Evolutionary conservation across 2,113 vertebrate genomes (phyloP).

Genomic region (Cathartes aura): DNA sequence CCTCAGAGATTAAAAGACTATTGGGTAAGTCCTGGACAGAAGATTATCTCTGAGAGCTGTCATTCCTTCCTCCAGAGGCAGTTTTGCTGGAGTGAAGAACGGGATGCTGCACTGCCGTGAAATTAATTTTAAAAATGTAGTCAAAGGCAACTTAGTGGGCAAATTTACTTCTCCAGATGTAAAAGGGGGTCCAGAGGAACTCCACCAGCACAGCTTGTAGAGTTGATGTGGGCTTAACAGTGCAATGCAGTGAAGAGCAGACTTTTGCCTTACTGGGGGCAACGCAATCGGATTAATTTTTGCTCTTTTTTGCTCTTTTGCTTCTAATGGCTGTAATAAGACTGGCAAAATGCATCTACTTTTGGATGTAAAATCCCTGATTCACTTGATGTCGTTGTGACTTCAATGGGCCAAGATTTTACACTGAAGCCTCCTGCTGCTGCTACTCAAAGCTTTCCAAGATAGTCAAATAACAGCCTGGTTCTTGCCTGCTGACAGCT

Average conservation of each 20-base stretch:
- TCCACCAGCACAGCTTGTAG: not conserved
- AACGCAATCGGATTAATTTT: not conserved
- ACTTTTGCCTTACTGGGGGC: not conserved
- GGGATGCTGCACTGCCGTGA: not conserved
- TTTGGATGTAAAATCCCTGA: not conserved
- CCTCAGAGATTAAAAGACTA: not conserved
- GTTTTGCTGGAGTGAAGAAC: not conserved
- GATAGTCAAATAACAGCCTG: not conserved
- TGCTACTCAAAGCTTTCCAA: not conserved
- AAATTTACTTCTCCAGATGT: not conserved
- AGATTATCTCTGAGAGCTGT: not conserved
- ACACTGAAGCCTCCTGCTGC: not conserved
- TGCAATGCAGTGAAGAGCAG: not conserved
- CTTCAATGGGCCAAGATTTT: not conserved
- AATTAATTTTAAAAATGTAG: not conserved
- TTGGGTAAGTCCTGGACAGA: not conserved
- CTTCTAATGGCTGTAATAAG: not conserved
- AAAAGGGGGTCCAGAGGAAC: not conserved
- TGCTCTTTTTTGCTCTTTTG: not conserved
- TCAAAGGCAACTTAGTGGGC: not conserved
- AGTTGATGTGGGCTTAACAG: not conserved
- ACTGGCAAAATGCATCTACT: not conserved
- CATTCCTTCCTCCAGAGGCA: not conserved
- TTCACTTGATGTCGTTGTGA: accelerated
- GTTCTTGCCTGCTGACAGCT: not conserved